These are phyloP conservation scores for Apodemia mormo DNA, from an alignment of 2,888 invertebrate species.

Conservation along the genomic window DNA sequence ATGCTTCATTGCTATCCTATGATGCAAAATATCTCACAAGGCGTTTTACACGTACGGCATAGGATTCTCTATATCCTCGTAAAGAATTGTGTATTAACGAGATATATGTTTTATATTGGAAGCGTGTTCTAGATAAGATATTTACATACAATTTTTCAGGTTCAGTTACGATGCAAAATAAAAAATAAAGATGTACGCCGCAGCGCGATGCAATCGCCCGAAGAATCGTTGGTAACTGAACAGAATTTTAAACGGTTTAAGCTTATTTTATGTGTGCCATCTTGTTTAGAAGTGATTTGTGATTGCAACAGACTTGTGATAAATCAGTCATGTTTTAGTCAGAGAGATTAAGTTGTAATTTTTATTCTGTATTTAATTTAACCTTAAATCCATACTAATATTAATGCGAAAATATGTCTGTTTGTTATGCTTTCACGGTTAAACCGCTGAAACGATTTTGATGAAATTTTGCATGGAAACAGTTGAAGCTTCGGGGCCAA, in stretches of 20 bases:
- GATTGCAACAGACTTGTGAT: not conserved
- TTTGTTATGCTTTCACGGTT: too few relatives aligned
- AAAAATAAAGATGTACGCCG: constrained; percentile 8
- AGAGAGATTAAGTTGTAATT: not conserved
- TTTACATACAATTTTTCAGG: constrained; percentile 21
- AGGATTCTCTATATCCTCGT: not conserved
- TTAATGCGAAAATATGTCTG: too few relatives aligned
- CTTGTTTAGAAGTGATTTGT: constrained; percentile 21
- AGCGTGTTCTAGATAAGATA: constrained; percentile 17
- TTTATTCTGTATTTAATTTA: not conserved
- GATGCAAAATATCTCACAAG: too few relatives aligned
- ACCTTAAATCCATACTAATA: too few relatives aligned
- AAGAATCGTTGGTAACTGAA: constrained; percentile 22
- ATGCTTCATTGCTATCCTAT: too few relatives aligned
- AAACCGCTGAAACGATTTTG: too few relatives aligned
- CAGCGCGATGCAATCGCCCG: constrained; percentile 27
- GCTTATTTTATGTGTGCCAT: constrained; percentile 21
- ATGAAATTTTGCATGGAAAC: too few relatives aligned
- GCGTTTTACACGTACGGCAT: too few relatives aligned
- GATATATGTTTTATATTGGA: not conserved
- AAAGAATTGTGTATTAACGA: not conserved
- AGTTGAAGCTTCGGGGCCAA: too few relatives aligned
- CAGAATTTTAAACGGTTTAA: constrained; percentile 27
- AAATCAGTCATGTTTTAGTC: not conserved
- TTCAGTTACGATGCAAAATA: constrained; percentile 8